Conservation (phyloP, 2,113 vertebrate genomes). For the Seriola dumerili region DNA sequence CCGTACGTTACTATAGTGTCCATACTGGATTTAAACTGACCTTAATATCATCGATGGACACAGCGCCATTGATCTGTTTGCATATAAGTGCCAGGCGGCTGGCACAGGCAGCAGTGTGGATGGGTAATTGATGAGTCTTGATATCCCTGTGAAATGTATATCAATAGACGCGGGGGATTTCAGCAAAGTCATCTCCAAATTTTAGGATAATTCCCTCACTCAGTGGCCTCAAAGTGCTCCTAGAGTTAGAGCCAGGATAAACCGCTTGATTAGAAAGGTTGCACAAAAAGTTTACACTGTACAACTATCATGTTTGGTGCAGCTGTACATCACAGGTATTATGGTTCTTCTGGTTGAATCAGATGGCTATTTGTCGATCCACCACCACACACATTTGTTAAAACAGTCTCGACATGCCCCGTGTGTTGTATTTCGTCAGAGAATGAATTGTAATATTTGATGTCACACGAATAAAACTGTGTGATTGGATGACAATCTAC, state of each 20-base stretch:
- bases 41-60: constrained; percentile 59
- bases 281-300: constrained; percentile 47
- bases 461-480: constrained; percentile 43
- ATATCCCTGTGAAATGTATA: constrained; percentile 43
- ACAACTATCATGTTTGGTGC: constrained; percentile 63
- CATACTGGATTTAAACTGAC: constrained; percentile 22
- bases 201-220: constrained; percentile 9
- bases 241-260: constrained; percentile 34
- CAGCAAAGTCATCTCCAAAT: constrained; percentile 22
- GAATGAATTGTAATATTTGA: constrained; percentile 16
- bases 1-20: constrained; percentile 18
- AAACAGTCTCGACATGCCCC: constrained; percentile 1
- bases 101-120: constrained; percentile 74
- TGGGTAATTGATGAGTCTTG: constrained; percentile 32
- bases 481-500: constrained; percentile 32
- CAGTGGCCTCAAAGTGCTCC: constrained; percentile 23
- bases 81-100: constrained; percentile 73
- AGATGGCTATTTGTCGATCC: constrained; percentile 61
- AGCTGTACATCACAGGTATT: constrained; percentile 78
- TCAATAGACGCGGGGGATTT: constrained; percentile 43
- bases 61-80: constrained; percentile 76
- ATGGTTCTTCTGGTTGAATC: constrained; percentile 68
- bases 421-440: constrained; percentile 12
- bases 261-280: constrained; percentile 27
- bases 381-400: constrained; percentile 10